phyloP scores from a whole-genome alignment of 64 coral and sea anemone species.

The Acropora yongei region DNA sequence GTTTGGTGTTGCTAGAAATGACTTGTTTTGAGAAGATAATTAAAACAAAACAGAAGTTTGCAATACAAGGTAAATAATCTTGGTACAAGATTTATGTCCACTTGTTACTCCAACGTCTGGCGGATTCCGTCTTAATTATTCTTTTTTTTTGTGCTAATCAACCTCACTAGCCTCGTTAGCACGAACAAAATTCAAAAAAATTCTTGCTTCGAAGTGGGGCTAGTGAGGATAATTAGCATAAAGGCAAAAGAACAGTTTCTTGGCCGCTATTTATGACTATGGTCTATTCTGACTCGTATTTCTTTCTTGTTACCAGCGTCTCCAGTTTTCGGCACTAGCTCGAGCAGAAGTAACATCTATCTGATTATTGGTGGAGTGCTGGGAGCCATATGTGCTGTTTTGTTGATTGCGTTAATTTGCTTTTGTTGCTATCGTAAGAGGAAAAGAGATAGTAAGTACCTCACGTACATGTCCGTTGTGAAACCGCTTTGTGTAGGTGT shows the following conservation, averaged over 20 bases:
- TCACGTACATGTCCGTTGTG: neutral
- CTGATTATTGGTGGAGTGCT: constrained; percentile 84
- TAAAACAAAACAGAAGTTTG: too few species aligned
- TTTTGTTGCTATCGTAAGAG: constrained; percentile 73
- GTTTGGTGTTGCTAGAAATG: too few species aligned
- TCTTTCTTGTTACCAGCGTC: constrained; percentile 56
- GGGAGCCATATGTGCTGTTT: constrained; percentile 60
- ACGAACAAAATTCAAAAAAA: neutral
- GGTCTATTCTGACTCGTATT: neutral
- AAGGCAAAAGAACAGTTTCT: neutral
- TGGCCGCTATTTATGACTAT: neutral
- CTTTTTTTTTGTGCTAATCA: too few species aligned
- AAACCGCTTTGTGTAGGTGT: too few species aligned
- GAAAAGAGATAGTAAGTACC: constrained; percentile 65
- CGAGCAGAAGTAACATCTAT: constrained; percentile 29
- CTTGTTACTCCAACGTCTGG: too few species aligned
- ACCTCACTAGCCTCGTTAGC: too few species aligned
- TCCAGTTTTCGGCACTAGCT: constrained; percentile 48
- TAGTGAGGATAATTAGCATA: neutral
- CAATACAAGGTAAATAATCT: too few species aligned
- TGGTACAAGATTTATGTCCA: too few species aligned
- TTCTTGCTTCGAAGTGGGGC: too few species aligned
- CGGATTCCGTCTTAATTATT: too few species aligned
- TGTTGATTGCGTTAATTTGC: constrained; percentile 68
- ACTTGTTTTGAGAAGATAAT: too few species aligned